These are phyloP conservation scores for Epinephelus fuscoguttatus DNA, from an alignment of 2,113 vertebrate genomes.

Conservation along the genomic window DNA sequence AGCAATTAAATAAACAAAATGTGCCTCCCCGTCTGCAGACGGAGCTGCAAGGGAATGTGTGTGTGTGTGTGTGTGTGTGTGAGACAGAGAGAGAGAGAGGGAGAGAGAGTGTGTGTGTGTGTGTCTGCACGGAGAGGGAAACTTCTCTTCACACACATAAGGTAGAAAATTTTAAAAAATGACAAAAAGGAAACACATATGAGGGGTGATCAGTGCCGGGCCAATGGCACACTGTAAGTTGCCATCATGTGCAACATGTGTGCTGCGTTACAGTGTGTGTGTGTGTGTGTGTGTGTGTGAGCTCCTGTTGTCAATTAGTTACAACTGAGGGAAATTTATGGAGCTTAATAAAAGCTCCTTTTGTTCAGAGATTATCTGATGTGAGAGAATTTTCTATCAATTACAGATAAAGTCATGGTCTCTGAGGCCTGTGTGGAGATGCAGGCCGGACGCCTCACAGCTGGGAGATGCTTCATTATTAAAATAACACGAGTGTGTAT, in stretches of 20 bases:
- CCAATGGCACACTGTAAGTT: conserved; percentile 26
- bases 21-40: conserved; percentile 57
- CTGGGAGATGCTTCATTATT: neutral
- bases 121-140: conserved; percentile 5
- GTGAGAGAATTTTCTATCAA: conserved; percentile 43
- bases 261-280: conserved; percentile 37
- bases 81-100: neutral
- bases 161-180: neutral
- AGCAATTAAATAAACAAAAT: conserved; percentile 76
- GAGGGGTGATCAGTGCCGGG: neutral
- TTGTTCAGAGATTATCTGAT: conserved; percentile 39
- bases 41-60: conserved; percentile 52
- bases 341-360: conserved; percentile 43
- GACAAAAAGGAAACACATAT: conserved; percentile 3
- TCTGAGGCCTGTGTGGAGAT: neutral
- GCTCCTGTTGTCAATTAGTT: conserved; percentile 68
- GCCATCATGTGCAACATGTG: conserved; percentile 66
- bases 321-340: conserved; percentile 68
- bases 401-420: conserved; percentile 54
- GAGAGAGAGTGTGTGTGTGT: neutral
- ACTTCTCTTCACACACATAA: conserved; percentile 19
- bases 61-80: conserved; percentile 11
- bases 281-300: neutral
- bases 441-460: neutral
- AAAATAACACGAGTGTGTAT: neutral